A percentile compares a stretch with the other conserved stretches of the same genome.
Conservation (phyloP, 2,797 vertebrate species). For the Galaxias olidus region DNA sequence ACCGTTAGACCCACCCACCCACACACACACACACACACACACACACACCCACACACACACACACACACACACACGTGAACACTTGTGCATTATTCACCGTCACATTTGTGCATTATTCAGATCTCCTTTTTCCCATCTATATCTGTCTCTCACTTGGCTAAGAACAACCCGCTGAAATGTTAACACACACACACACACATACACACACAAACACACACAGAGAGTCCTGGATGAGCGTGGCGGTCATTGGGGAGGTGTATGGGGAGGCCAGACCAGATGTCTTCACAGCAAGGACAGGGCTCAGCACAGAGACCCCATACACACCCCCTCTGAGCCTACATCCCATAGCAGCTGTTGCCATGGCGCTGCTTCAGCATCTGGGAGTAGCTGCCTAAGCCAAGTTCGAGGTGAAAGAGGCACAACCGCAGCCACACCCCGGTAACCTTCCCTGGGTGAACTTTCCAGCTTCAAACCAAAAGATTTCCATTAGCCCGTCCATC, state of each 20-base stretch:
- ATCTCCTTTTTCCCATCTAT: too few species aligned
- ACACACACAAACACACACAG: slow-evolving; percentile 6
- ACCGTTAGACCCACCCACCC: slow-evolving; percentile 19
- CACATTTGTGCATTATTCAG: too few species aligned
- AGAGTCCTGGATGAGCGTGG: background rate
- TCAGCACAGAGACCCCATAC: slow-evolving; percentile 39
- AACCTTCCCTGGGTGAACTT: too few species aligned
- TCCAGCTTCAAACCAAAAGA: too few species aligned
- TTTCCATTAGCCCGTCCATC: too few species aligned
- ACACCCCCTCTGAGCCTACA: slow-evolving; percentile 33
- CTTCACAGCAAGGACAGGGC: slow-evolving; percentile 55
- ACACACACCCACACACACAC: background rate
- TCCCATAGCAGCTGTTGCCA: slow-evolving; percentile 59
- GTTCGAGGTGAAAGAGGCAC: slow-evolving; percentile 24
- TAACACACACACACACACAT: background rate
- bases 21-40: slow-evolving; percentile 8
- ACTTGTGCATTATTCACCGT: too few species aligned
- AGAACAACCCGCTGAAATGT: too few species aligned
- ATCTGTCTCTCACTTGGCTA: too few species aligned
- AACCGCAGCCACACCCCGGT: background rate
- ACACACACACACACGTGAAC: too few species aligned
- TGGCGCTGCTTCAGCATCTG: slow-evolving; percentile 39
- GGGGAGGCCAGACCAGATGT: slow-evolving; percentile 61
- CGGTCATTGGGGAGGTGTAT: slow-evolving; percentile 34
- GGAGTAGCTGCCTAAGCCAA: slow-evolving; percentile 41